Conservation (phyloP, 2,888 invertebrate genomes). For the Mesochorus sp. region DNA sequence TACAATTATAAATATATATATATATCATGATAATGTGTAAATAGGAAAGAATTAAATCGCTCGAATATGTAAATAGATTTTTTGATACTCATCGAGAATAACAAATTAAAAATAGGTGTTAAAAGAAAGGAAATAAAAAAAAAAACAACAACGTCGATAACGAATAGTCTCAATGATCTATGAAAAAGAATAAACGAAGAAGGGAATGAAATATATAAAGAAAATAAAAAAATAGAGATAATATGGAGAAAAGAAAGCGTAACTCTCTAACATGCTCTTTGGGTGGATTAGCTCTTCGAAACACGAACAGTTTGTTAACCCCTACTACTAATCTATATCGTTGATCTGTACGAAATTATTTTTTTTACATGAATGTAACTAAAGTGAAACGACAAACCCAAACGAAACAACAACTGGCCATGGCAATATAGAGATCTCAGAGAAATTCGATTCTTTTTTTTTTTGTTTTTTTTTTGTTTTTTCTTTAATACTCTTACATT, state of each 20-base stretch:
- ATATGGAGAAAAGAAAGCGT: conserved; percentile 17
- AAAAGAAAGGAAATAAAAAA: too few relatives aligned
- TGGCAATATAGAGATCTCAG: conserved; percentile 65
- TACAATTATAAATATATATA: conserved; percentile 30
- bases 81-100: conserved; percentile 73
- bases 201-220: not conserved
- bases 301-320: conserved; percentile 51
- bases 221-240: not conserved
- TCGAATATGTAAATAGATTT: conserved; percentile 74
- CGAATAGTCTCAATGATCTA: conserved; percentile 41
- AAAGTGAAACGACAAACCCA: conserved; percentile 34
- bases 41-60: conserved; percentile 66
- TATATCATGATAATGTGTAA: conserved; percentile 43
- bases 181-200: conserved; percentile 36
- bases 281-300: conserved; percentile 37
- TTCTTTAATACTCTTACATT: too few relatives aligned
- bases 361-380: conserved; percentile 65
- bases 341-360: conserved; percentile 65
- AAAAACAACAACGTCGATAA: conserved; percentile 22
- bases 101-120: too few relatives aligned
- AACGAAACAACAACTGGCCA: conserved; percentile 33
- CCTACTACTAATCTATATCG: conserved; percentile 62
- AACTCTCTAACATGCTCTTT: conserved; percentile 48
- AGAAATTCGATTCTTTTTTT: conserved; percentile 63
- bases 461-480: too few relatives aligned